phyloP scores from a whole-genome alignment of 92 coral and sea anemone species.

The Palythoa grandiflora region DNA sequence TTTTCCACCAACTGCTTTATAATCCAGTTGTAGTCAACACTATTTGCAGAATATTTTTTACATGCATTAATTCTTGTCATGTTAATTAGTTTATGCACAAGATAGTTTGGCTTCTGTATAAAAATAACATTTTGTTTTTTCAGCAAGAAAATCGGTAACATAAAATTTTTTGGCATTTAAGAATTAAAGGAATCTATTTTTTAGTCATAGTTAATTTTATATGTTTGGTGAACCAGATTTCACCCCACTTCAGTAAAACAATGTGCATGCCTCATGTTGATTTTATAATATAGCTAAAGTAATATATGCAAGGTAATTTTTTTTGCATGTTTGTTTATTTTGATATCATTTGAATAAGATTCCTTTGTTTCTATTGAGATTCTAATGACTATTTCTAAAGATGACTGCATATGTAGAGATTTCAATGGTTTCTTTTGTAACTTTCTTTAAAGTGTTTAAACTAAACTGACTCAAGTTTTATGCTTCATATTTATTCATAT shows the following conservation, averaged over 20 bases:
- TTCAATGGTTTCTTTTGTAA: constrained; percentile 4
- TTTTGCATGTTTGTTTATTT: constrained; percentile 27
- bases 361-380: constrained; percentile 35
- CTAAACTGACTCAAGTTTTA: background rate
- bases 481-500: background rate
- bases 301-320: background rate
- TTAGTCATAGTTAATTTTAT: background rate
- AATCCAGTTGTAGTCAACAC: no score
- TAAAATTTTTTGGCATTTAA: no score
- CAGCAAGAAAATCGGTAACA: no score
- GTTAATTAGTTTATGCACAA: no score
- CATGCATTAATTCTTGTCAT: no score
- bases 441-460: constrained; percentile 17
- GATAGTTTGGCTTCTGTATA: no score
- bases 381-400: constrained; percentile 11
- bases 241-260: background rate
- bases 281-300: background rate
- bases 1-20: no score
- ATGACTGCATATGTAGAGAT: background rate
- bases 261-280: background rate
- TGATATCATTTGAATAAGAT: background rate
- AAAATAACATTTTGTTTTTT: no score
- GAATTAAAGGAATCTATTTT: no score
- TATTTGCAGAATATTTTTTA: no score
- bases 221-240: background rate